Percentiles rank a stretch among this genome's conserved stretches.
These are phyloP conservation scores for Pholis gunnellus DNA, from an alignment of 2,113 vertebrate genomes.

Conservation along the genomic window DNA sequence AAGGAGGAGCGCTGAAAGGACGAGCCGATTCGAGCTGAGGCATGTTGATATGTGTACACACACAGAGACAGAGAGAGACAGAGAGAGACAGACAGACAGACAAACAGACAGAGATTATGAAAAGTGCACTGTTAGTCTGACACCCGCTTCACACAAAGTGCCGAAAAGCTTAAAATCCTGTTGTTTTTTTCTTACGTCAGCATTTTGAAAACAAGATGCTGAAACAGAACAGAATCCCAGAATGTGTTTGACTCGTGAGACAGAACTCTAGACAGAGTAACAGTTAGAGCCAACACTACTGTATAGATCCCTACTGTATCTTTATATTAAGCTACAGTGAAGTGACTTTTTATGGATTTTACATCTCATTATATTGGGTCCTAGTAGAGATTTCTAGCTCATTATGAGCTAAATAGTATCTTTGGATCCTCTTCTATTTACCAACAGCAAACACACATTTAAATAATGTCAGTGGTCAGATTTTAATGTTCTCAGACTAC, in stretches of 20 bases:
- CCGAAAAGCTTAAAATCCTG: slow-evolving; percentile 44
- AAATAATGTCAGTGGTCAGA: not conserved
- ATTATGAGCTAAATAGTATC: not conserved
- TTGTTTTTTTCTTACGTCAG: slow-evolving; percentile 17
- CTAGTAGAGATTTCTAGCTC: not conserved
- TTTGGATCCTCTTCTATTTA: slow-evolving; percentile 6
- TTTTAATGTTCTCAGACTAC: not conserved
- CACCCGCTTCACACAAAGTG: slow-evolving; percentile 32
- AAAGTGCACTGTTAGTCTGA: slow-evolving; percentile 56
- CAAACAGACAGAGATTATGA: slow-evolving; percentile 31
- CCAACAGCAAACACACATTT: not conserved
- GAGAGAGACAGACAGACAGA: not conserved
- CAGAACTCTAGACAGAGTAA: no score
- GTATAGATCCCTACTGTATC: not conserved
- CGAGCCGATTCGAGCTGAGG: slow-evolving; percentile 72
- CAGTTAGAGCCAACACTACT: slow-evolving; percentile 5
- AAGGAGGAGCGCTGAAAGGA: slow-evolving; percentile 52
- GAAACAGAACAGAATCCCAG: not conserved
- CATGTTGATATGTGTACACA: slow-evolving; percentile 63
- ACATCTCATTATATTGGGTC: not conserved
- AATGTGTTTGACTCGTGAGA: not conserved
- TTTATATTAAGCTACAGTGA: no score
- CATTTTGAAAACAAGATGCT: slow-evolving; percentile 28
- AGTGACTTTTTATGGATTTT: not conserved
- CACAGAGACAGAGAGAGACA: slow-evolving; percentile 16